Conservation (phyloP, 1,140 invertebrate species). For the Drosophila setifemur region DNA sequence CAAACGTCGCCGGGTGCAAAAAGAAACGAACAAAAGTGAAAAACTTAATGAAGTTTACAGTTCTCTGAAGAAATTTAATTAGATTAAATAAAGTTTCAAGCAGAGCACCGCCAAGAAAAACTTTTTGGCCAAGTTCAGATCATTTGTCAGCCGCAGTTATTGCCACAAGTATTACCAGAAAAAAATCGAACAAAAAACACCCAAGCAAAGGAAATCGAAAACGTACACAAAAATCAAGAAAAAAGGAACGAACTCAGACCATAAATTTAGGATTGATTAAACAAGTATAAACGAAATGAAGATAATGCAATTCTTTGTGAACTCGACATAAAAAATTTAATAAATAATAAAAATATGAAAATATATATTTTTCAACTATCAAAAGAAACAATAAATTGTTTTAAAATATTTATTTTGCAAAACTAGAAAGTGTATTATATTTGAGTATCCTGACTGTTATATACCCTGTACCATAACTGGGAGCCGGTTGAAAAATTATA, state of each 20-base stretch:
- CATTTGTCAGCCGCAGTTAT: constrained; percentile 56
- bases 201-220: constrained; percentile 9
- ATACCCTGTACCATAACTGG: too few relatives aligned
- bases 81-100: constrained; percentile 54
- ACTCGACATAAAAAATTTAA: too few relatives aligned
- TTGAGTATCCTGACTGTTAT: too few relatives aligned
- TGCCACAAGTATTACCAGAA: constrained; percentile 28
- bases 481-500: too few relatives aligned
- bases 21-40: constrained; percentile 10
- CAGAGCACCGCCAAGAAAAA: constrained; percentile 23
- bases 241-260: constrained; percentile 9
- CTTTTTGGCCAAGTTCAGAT: constrained; percentile 51
- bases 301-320: too few relatives aligned
- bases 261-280: too few relatives aligned
- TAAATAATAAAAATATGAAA: too few relatives aligned
- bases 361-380: background rate
- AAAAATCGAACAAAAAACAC: constrained; percentile 6
- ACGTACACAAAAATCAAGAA: constrained; percentile 50
- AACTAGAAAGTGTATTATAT: too few relatives aligned
- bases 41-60: constrained; percentile 54
- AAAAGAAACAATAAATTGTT: too few relatives aligned
- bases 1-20: constrained; percentile 2
- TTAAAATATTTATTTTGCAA: too few relatives aligned
- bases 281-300: constrained; percentile 49
- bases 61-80: constrained; percentile 56